Conservation (phyloP, 2,113 vertebrate species). For the Grus americana region DNA sequence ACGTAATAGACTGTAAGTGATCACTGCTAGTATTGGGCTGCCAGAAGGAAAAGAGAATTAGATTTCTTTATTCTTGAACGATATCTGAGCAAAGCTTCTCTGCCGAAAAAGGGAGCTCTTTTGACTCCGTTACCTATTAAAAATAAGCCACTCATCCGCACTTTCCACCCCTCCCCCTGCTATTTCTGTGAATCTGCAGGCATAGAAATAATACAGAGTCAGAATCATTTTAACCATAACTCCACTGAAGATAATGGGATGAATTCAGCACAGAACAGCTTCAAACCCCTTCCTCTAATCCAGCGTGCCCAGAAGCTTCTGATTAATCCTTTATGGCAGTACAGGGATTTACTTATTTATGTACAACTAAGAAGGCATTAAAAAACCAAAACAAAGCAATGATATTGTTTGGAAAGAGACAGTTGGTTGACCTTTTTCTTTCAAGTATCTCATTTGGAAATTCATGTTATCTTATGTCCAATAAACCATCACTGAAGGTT, state of each 20-base stretch:
- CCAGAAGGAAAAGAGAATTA: not conserved
- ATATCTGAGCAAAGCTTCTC: not conserved
- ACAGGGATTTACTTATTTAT: not conserved
- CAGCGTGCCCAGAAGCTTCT: rapidly evolving
- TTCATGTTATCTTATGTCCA: not conserved
- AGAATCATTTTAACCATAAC: not conserved
- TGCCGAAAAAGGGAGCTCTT: not conserved
- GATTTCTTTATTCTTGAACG: not conserved
- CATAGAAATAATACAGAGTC: not conserved
- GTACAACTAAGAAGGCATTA: not conserved
- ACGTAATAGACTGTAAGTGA: slow-evolving; percentile 92
- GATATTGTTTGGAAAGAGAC: not conserved
- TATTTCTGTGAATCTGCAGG: not conserved
- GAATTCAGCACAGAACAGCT: not conserved
- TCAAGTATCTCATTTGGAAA: not conserved
- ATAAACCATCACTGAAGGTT: not conserved
- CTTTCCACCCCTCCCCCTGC: not conserved
- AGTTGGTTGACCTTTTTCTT: not conserved
- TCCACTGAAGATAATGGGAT: not conserved
- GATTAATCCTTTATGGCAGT: not conserved
- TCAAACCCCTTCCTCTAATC: not conserved
- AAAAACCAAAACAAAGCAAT: not conserved
- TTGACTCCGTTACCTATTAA: not conserved
- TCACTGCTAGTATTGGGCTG: slow-evolving; percentile 93
- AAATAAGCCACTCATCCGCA: not conserved